Percentiles rank a stretch among this genome's conserved stretches.
Conservation (phyloP, 2,888 invertebrate species). For the Caenorhabditis wallacei region DNA sequence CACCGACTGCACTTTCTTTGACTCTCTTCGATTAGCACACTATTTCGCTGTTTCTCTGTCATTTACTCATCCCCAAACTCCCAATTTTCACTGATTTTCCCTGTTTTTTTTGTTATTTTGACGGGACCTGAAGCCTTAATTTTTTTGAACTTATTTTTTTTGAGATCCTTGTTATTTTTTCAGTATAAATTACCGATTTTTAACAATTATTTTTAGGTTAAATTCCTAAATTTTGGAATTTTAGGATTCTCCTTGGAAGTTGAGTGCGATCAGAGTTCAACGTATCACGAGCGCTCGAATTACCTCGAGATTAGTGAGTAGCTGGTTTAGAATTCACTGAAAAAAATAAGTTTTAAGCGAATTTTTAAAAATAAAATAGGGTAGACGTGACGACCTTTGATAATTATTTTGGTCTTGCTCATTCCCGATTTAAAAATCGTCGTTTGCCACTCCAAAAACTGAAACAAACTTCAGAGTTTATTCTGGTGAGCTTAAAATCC, state of each 20-base stretch:
- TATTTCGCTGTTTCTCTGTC: conserved; percentile 25
- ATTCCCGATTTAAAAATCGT: no score
- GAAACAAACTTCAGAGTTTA: no score
- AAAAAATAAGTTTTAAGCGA: not conserved
- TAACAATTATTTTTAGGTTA: not conserved
- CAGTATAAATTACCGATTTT: not conserved
- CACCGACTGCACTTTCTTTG: conserved; percentile 44
- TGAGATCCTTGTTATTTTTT: not conserved
- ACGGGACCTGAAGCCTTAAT: not conserved
- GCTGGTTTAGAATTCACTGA: not conserved
- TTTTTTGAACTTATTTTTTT: not conserved
- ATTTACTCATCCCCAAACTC: conserved; percentile 9
- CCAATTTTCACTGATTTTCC: conserved; percentile 33
- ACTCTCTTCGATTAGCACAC: conserved; percentile 40
- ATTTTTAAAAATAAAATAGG: not conserved
- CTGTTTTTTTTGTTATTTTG: conserved; percentile 22
- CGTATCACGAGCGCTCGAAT: conserved; percentile 33
- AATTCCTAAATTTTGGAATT: conserved; percentile 2
- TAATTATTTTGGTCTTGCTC: not conserved
- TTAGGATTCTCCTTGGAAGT: conserved; percentile 40
- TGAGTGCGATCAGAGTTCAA: conserved; percentile 37
- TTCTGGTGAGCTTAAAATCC: no score
- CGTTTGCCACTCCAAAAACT: not conserved
- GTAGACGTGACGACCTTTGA: conserved; percentile 1
- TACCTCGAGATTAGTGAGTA: conserved; percentile 8